These are phyloP conservation scores for Chymomyza fuscimana DNA, from an alignment of 2,888 invertebrate genomes.

Conservation along the genomic window DNA sequence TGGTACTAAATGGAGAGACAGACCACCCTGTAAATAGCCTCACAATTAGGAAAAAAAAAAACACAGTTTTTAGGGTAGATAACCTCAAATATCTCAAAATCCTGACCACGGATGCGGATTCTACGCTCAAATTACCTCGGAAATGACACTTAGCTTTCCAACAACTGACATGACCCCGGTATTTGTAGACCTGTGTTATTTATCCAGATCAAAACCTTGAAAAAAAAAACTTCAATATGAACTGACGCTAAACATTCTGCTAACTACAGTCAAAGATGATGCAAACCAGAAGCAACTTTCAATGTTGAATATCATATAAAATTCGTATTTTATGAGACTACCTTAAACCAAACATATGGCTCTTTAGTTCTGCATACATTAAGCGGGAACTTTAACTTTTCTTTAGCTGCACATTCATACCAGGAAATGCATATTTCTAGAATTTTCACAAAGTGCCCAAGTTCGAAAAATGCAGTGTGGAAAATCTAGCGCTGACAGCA, in stretches of 20 bases:
- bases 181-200: too few species aligned
- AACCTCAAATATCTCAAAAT: too few species aligned
- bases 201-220: too few species aligned
- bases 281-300: neutral
- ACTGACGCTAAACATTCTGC: neutral
- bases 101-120: too few species aligned
- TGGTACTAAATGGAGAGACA: too few species aligned
- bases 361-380: neutral
- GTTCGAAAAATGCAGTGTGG: slow-evolving; percentile 55
- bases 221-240: neutral
- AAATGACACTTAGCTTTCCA: too few species aligned
- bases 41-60: too few species aligned
- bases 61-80: too few species aligned
- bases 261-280: neutral
- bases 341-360: neutral
- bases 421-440: slow-evolving; percentile 64
- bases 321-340: neutral
- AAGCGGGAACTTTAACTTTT: neutral
- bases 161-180: too few species aligned
- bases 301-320: neutral
- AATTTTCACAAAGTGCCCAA: slow-evolving; percentile 55
- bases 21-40: too few species aligned
- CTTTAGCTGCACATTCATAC: slow-evolving; percentile 40
- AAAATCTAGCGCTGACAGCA: slow-evolving; percentile 58
- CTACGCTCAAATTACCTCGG: too few species aligned